Conservation (phyloP, 2,113 vertebrate genomes). For the Macaca fascicularis region DNA sequence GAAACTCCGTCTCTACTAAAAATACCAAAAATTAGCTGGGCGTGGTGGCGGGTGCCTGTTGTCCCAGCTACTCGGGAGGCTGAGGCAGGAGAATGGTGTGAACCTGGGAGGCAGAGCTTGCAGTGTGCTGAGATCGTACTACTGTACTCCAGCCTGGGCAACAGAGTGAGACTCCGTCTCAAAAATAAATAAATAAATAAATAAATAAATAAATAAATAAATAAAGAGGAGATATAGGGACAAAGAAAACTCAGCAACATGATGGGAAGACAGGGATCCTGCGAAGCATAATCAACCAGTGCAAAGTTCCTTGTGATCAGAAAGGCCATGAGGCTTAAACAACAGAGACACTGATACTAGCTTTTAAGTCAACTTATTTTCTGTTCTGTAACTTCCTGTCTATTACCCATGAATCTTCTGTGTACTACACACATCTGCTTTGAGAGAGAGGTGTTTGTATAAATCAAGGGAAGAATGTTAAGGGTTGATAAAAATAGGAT, state of each 20-base stretch:
- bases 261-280: background rate
- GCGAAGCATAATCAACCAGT: background rate
- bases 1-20: no score
- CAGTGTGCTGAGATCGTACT: no score
- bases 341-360: background rate
- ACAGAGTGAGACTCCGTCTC: no score
- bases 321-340: background rate
- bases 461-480: background rate
- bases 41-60: rapidly evolving
- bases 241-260: background rate
- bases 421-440: background rate
- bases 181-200: no score
- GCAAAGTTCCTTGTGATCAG: background rate
- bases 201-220: no score
- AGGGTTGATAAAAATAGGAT: background rate
- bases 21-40: no score
- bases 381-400: background rate
- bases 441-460: background rate
- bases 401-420: background rate
- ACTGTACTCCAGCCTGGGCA: no score
- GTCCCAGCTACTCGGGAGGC: no score
- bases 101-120: no score
- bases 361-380: background rate
- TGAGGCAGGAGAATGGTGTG: no score
- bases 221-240: background rate